phyloP scores from a whole-genome alignment of 2,113 vertebrate genomes.

The Bothrops jararaca region DNA sequence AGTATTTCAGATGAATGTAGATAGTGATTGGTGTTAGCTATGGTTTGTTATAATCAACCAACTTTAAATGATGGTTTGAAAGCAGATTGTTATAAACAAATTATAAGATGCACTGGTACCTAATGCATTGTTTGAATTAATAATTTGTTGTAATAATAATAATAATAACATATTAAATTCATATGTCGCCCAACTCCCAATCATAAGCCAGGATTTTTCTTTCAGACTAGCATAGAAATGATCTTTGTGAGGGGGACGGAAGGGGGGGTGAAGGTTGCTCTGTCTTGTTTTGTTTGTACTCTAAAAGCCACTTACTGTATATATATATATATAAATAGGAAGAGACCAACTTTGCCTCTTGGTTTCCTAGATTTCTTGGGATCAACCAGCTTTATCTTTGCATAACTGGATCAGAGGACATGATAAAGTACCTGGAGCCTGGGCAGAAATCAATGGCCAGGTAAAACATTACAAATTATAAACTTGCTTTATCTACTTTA shows the following conservation, averaged over 20 bases:
- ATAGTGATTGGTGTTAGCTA: background rate
- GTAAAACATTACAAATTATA: conserved; percentile 61
- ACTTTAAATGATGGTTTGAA: background rate
- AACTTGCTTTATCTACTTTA: background rate
- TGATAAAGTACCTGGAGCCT: conserved; percentile 96
- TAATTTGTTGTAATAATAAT: background rate
- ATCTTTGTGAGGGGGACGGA: background rate
- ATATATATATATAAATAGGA: conserved; percentile 1
- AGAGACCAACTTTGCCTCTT: conserved; percentile 25
- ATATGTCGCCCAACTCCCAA: background rate
- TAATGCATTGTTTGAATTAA: background rate
- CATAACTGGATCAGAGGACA: conserved; percentile 98
- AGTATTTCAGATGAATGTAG: background rate
- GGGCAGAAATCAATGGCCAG: conserved; percentile 83
- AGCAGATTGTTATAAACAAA: background rate
- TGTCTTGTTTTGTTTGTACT: background rate
- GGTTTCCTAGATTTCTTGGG: conserved; percentile 77
- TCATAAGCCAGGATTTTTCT: background rate
- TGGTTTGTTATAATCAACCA: background rate
- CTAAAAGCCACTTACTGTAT: background rate
- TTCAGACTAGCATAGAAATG: background rate
- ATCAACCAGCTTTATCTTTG: conserved; percentile 82
- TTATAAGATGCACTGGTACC: background rate
- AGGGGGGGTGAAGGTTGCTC: background rate
- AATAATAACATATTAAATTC: background rate